A percentile compares a stretch with the other conserved stretches of the same genome.
Evolutionary conservation across 2,888 invertebrate genomes (phyloP).

Genomic region (Agrilus biguttatus): DNA sequence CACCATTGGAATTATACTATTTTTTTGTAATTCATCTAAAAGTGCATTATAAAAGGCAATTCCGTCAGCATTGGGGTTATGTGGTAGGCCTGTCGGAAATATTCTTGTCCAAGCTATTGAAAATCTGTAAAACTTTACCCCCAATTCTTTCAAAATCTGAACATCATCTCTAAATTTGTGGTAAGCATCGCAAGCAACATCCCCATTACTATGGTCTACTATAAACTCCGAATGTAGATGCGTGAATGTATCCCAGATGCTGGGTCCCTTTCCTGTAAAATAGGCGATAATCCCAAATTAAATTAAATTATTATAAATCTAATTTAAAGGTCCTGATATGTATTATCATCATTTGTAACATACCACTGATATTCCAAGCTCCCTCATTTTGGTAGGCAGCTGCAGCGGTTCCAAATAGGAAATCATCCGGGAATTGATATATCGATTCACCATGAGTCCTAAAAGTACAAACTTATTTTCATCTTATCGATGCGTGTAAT

Average conservation of each 20-base stretch:
- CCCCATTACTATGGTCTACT: slow-evolving; percentile 27
- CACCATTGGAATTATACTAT: slow-evolving; percentile 41
- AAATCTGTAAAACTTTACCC: slow-evolving; percentile 39
- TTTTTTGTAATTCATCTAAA: slow-evolving; percentile 35
- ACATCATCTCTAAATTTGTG: slow-evolving; percentile 9
- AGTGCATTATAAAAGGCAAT: slow-evolving; percentile 46
- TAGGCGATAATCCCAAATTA: too few relatives aligned
- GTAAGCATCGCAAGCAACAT: slow-evolving; percentile 9
- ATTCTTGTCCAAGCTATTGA: slow-evolving; percentile 52
- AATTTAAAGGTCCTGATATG: too few relatives aligned
- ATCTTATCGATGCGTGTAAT: too few relatives aligned
- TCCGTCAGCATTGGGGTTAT: slow-evolving; percentile 43
- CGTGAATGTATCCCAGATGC: slow-evolving; percentile 35
- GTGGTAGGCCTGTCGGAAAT: slow-evolving; percentile 38
- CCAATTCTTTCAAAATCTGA: slow-evolving; percentile 36
- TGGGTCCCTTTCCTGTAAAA: slow-evolving; percentile 31
- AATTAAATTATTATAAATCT: too few relatives aligned
- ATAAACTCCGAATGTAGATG: slow-evolving; percentile 35
- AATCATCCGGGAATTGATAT: too few relatives aligned
- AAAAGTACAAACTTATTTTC: too few relatives aligned
- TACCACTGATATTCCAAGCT: too few relatives aligned
- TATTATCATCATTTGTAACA: too few relatives aligned
- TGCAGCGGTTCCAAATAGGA: too few relatives aligned
- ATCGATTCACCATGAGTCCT: too few relatives aligned
- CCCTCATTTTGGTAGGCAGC: too few relatives aligned